A percentile compares a stretch with the other conserved stretches of the same genome.
Evolutionary conservation across 2,888 invertebrate species (phyloP).

Genomic region (Drymonia ruficornis): DNA sequence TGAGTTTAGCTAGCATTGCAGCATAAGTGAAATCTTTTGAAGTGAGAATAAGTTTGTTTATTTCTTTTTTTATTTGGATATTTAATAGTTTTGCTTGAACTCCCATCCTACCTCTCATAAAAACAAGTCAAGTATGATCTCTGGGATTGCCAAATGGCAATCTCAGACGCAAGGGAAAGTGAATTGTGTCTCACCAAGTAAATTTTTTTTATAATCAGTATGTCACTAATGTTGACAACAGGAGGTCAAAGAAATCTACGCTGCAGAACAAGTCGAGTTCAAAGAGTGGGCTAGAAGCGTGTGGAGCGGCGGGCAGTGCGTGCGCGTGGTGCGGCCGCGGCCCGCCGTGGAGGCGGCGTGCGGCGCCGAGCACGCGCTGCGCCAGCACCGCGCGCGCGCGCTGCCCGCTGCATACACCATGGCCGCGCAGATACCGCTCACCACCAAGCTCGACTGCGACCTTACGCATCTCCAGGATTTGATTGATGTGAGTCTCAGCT

Average conservation of each 20-base stretch:
- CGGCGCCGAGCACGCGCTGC: constrained; percentile 62
- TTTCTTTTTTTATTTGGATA: no score
- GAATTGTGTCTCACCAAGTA: no score
- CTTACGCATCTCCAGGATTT: constrained; percentile 50
- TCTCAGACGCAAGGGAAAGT: no score
- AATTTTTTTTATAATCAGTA: neutral
- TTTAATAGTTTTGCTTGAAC: no score
- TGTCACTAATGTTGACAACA: constrained; percentile 21
- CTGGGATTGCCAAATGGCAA: no score
- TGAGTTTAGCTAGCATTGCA: no score
- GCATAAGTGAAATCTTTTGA: no score
- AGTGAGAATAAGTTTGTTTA: no score
- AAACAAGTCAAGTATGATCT: no score
- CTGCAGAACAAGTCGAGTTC: constrained; percentile 66
- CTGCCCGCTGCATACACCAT: constrained; percentile 57
- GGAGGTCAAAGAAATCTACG: constrained; percentile 57
- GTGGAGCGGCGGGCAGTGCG: constrained; percentile 61
- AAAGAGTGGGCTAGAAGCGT: constrained; percentile 65
- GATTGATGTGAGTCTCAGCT: constrained; percentile 54
- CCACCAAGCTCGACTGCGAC: constrained; percentile 39
- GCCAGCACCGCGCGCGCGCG: constrained; percentile 44
- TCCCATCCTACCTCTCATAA: no score
- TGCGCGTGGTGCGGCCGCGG: constrained; percentile 63
- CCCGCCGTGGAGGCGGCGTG: constrained; percentile 61
- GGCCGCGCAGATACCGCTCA: constrained; percentile 67